Evolutionary conservation across 2,797 vertebrate genomes (phyloP).

Genomic region (Molossus alvarezi): DNA sequence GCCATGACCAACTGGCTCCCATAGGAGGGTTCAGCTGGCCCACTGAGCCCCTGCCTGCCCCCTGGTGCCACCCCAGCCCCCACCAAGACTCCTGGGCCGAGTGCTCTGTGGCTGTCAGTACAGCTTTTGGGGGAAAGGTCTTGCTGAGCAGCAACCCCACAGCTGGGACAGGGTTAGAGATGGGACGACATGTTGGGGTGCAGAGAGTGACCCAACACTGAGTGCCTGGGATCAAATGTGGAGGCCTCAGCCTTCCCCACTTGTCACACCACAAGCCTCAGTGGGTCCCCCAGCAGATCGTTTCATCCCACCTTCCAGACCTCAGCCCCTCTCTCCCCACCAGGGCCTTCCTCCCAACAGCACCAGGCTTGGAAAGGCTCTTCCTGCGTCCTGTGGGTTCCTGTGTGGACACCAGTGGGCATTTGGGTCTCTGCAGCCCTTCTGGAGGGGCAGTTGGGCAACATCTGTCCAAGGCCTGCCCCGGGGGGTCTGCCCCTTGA

Average conservation of each 20-base stretch:
- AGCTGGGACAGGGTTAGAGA: too few relatives aligned
- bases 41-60: not conserved
- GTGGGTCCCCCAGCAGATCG: not conserved
- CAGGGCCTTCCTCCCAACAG: not conserved
- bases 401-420: not conserved
- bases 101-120: not conserved
- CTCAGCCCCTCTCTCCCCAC: not conserved
- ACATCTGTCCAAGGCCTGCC: not conserved
- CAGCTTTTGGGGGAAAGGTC: not conserved
- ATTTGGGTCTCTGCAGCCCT: not conserved
- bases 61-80: rapidly evolving
- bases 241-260: not conserved
- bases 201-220: not conserved
- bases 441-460: too few relatives aligned
- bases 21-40: not conserved
- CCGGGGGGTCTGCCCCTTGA: not conserved
- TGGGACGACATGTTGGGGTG: not conserved
- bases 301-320: rapidly evolving
- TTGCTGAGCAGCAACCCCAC: not conserved
- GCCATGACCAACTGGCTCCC: not conserved
- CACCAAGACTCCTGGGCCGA: not conserved
- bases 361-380: not conserved
- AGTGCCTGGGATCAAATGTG: rapidly evolving
- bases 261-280: not conserved
- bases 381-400: not conserved